Base-by-base conservation (phyloP, 1,140 invertebrate species). In the Heliconius eleuchia region DNA sequence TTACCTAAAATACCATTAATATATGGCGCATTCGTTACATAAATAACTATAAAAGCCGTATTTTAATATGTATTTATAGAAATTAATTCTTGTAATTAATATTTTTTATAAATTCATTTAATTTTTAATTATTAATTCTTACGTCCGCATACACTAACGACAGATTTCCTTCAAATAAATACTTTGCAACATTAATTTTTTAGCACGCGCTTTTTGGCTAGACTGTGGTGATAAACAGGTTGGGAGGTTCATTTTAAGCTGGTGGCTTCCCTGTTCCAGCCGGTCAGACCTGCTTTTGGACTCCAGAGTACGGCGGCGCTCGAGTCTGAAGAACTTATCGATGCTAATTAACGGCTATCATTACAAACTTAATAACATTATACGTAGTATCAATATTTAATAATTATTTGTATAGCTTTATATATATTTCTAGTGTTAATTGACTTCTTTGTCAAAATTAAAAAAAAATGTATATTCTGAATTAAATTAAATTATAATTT, bases 271-370 rank as follows among this genome's bases (percentile, higher is more conserved):
- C 79, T 74, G 76, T 83, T 82, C 79, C 80, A 75, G 86, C 91
- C 88, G 90, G 91, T 93, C 85, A 84, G 83, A 93, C 92, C 72
- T 85, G 89, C 87, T 92, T 85, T 83, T 81, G 85, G 83, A 84
- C 83, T 83, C 88, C 89, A 90, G 90, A 91, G 88, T 88, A 86
- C 85, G 85, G 86, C 79, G 79, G 81, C 80, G 85, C 87, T 89
- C 83, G 88, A 88, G 77, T 76, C 66, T 57, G 70, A 77, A 70
- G 71, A 77, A 77, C 52, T 76, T 84, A 79, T 81, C 75, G 78
- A 80, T 82, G 55, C 55, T 85, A 84, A 87, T 87, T 86, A 83
- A 85, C 78, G 55, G 71, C 66, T 80, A 80, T 73, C 74, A 71
- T 77, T 77, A 77, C 42, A 11, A 77, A 8, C 66, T 71, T 71